phyloP scores from a whole-genome alignment of 2,797 vertebrate species.

The Enteromius paludinosus region DNA sequence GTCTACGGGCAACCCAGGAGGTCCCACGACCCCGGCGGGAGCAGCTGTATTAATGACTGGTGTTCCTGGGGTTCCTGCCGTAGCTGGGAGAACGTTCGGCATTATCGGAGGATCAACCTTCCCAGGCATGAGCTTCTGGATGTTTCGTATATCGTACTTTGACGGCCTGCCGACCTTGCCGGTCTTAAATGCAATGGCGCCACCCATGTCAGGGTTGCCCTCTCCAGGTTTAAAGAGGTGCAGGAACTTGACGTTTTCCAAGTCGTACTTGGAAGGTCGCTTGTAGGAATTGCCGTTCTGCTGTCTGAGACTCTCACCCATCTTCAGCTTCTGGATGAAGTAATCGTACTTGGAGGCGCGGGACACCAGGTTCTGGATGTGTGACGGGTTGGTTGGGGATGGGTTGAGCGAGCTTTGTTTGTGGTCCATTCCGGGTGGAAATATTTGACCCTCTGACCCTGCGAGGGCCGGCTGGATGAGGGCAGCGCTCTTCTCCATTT shows the following conservation, averaged over 20 bases:
- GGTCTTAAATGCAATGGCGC: slow-evolving; percentile 98
- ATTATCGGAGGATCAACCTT: slow-evolving; percentile 85
- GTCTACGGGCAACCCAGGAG: slow-evolving; percentile 80
- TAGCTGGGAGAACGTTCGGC: slow-evolving; percentile 81
- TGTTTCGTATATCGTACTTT: slow-evolving; percentile 95
- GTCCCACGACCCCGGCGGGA: slow-evolving; percentile 70
- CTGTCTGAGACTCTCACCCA: slow-evolving; percentile 90
- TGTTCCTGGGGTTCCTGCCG: slow-evolving; percentile 80
- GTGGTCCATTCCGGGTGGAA: slow-evolving; percentile 83
- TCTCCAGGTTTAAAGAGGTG: slow-evolving; percentile 98
- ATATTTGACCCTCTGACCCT: slow-evolving; percentile 78
- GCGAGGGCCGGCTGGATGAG: slow-evolving; percentile 80
- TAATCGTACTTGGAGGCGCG: slow-evolving; percentile 97
- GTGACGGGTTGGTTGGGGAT: slow-evolving; percentile 82
- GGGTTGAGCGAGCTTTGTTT: slow-evolving; percentile 83
- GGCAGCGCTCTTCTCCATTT: slow-evolving; percentile 83
- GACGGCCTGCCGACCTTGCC: slow-evolving; percentile 97
- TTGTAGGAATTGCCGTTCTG: slow-evolving; percentile 95
- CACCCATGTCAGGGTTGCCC: slow-evolving; percentile 96
- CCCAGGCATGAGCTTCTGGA: slow-evolving; percentile 90
- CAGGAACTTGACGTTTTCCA: slow-evolving; percentile 97
- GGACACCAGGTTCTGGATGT: slow-evolving; percentile 90
- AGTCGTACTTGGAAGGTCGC: slow-evolving; percentile 95
- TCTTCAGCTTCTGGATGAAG: slow-evolving; percentile 98
- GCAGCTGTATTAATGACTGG: slow-evolving; percentile 71